Base-by-base conservation (phyloP, 2,888 invertebrate species). In the Crepidodera aurea region DNA sequence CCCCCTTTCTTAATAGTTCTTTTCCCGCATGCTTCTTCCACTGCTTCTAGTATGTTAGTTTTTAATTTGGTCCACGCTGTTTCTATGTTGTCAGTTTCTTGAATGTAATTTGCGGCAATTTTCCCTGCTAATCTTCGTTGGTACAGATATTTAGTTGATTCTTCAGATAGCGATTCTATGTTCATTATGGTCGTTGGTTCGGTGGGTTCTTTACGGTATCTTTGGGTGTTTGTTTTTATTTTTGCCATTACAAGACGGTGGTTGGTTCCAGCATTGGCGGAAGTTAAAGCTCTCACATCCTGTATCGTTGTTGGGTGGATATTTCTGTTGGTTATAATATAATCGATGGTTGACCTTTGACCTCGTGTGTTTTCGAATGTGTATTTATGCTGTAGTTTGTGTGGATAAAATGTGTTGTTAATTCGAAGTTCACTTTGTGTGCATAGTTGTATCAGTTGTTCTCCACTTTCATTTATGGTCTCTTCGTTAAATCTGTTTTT, bases 271-370 rank as follows among this genome's bases (percentile, higher is more conserved):
- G n/a, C 10, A 10, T 34, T 34, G 4, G 10, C n/a, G 4, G 34
- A 34, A n/a, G 10, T 10, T 10, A 27, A 15, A 3, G 13, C 15
- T 8, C 32, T 32, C 16, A 51, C 15, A 22, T 44, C 6, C 15
- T 44, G 10, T 44, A 19, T 44, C 7, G 8, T 44, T 18, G 22
- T 19, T 7, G 44, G 44, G 22, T 44, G 22, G 15, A 44, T 32
- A 34, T n/a, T 34, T 34, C 51, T 6, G n/a, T 51, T 51, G 32
- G 34, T 51, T 32, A 34, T 29, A 4, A 51, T 19, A 10, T 32
- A 16, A 16, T 19, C 4, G 13, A 34, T 32, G 10, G 5, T 51
- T 51, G 44, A 44, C 1, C 19, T 44, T 44, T 44, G 19, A 10
- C 10, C 19, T 2, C 44, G n/a, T 12, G 22, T 44, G 22, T 44